These are phyloP conservation scores for Odontophorus gujanensis DNA, from an alignment of 2,113 vertebrate species.

Conservation along the genomic window DNA sequence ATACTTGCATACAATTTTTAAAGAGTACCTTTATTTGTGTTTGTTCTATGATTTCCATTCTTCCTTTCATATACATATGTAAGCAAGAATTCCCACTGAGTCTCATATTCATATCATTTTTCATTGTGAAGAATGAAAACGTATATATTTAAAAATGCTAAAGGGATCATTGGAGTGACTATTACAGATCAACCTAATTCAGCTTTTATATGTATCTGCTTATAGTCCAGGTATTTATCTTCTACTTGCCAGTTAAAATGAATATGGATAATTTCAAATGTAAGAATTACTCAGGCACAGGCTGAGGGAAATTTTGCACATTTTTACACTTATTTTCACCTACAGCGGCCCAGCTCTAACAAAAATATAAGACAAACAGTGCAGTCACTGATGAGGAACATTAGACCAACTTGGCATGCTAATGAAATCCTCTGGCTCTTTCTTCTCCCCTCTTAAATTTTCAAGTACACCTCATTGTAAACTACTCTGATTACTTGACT, in stretches of 20 bases:
- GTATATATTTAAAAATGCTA: not conserved
- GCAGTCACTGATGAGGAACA: not conserved
- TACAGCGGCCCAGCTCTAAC: not conserved
- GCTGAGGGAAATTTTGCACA: not conserved
- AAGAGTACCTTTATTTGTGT: not conserved
- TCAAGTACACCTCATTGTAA: constrained; percentile 27
- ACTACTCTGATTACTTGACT: constrained; percentile 20
- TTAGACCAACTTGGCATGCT: not conserved
- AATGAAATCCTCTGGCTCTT: not conserved
- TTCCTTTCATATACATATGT: not conserved
- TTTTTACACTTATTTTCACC: not conserved
- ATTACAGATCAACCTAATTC: not conserved
- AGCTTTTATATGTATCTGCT: not conserved
- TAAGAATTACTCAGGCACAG: not conserved
- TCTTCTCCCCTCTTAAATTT: constrained; percentile 10
- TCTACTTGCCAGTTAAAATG: accelerated
- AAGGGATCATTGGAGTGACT: not conserved
- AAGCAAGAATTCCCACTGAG: not conserved
- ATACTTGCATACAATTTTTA: not conserved
- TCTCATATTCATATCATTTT: not conserved
- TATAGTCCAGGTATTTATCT: not conserved
- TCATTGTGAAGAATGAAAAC: not conserved
- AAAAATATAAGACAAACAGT: not conserved
- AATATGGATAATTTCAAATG: not conserved
- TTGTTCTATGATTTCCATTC: not conserved